Evolutionary conservation across 2,888 invertebrate genomes (phyloP).

Genomic region (Magallana nippona): DNA sequence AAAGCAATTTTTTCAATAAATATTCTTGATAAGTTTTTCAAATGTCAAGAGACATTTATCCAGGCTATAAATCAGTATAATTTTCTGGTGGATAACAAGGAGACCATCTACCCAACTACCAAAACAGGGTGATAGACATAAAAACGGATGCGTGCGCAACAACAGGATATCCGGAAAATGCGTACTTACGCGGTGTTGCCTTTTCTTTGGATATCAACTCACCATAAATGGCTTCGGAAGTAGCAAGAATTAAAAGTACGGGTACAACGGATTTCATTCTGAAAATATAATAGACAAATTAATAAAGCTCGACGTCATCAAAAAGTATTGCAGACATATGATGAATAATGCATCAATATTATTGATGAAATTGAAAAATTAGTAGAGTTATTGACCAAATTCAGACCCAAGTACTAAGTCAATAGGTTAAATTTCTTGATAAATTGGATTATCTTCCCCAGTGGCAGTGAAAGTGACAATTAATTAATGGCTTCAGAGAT

Average conservation of each 20-base stretch:
- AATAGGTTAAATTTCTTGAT: neutral
- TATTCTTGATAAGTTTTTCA: neutral
- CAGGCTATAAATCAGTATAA: too few relatives aligned
- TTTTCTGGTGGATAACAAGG: neutral
- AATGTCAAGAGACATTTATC: too few relatives aligned
- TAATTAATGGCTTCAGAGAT: neutral
- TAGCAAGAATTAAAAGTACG: neutral
- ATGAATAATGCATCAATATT: too few relatives aligned
- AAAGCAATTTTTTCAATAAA: too few relatives aligned
- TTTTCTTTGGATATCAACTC: constrained; percentile 31
- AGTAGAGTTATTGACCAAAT: too few relatives aligned
- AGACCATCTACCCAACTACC: neutral
- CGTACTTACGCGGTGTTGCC: constrained; percentile 33
- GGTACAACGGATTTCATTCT: constrained; percentile 27
- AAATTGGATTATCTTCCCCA: neutral
- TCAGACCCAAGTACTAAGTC: too few relatives aligned
- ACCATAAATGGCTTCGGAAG: constrained; percentile 29
- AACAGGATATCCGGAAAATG: constrained; percentile 33
- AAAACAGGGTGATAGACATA: constrained; percentile 25
- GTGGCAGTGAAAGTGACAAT: constrained; percentile 12
- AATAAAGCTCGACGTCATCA: neutral
- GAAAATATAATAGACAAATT: neutral
- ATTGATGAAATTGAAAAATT: too few relatives aligned
- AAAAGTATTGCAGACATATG: too few relatives aligned
- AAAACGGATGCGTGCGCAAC: constrained; percentile 25